These are phyloP conservation scores for Cancer borealis DNA, from an alignment of 2,888 invertebrate genomes.

Conservation along the genomic window DNA sequence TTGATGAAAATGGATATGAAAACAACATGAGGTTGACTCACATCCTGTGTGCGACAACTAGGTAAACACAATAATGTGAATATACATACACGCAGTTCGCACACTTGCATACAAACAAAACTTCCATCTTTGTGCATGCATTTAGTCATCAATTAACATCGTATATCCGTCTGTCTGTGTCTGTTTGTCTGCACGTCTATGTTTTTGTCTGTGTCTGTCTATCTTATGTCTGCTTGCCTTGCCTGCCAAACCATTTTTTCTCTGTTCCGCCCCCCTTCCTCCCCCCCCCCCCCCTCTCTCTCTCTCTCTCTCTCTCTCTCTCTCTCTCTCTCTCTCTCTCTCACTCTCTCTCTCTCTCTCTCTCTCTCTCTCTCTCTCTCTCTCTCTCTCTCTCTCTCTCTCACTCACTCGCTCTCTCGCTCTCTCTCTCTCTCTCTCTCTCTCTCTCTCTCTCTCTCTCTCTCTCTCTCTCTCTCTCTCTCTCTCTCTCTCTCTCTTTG, in stretches of 20 bases:
- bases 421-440: constrained; percentile 17
- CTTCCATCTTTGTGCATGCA: not conserved
- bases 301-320: constrained; percentile 26
- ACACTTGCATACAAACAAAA: too few species aligned
- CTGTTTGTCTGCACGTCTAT: not conserved
- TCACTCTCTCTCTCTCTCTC: too few species aligned
- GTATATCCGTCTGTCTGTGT: not conserved
- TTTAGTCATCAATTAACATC: not conserved
- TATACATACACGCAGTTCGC: too few species aligned
- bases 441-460: constrained; percentile 34
- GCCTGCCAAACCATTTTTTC: not conserved
- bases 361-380: constrained; percentile 14
- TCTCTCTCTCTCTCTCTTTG: constrained; percentile 22
- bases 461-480: constrained; percentile 40
- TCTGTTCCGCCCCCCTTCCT: too few species aligned
- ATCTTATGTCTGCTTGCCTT: not conserved
- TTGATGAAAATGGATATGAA: too few species aligned
- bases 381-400: constrained; percentile 11
- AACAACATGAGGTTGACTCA: too few species aligned
- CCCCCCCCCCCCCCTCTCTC: not conserved
- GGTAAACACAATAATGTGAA: too few species aligned
- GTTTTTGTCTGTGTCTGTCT: not conserved
- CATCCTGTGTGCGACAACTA: too few species aligned
- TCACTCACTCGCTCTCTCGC: not conserved
- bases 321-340: not conserved